Conservation (phyloP, 2,113 vertebrate genomes). For the Micronisus gabar region DNA sequence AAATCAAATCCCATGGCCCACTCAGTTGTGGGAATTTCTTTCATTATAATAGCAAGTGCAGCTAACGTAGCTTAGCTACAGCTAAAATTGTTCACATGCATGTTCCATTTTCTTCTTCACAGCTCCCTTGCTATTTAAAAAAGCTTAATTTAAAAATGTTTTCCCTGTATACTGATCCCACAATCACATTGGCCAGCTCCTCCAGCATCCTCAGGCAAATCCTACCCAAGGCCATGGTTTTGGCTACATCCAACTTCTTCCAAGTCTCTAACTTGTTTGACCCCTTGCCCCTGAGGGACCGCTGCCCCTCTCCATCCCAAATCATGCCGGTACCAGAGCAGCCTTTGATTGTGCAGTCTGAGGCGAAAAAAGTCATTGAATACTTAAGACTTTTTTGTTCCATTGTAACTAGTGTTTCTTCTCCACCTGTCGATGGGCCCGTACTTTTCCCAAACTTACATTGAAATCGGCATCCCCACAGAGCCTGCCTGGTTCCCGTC, state of each 20-base stretch:
- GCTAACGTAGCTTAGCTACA: not conserved
- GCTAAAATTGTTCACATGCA: not conserved
- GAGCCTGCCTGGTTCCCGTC: not conserved
- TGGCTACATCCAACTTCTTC: not conserved
- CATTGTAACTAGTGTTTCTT: not conserved
- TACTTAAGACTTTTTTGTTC: not conserved
- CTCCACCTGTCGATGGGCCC: accelerated
- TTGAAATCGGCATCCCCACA: not conserved
- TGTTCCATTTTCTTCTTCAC: not conserved
- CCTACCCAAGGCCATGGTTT: not conserved
- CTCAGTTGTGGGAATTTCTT: not conserved
- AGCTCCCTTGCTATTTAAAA: not conserved
- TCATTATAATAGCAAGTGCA: not conserved
- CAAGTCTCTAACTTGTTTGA: not conserved
- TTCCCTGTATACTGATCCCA: not conserved
- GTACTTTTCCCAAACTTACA: not conserved
- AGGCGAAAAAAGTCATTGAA: not conserved
- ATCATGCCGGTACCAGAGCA: not conserved
- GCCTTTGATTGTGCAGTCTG: not conserved
- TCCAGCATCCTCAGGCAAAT: not conserved
- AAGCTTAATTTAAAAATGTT: not conserved
- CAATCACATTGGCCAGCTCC: not conserved
- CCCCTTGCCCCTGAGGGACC: not conserved
- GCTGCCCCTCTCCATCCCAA: not conserved
- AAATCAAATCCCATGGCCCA: conserved; percentile 1